Conservation (phyloP, 2,113 vertebrate genomes). For the Emydocephalus ijimae region DNA sequence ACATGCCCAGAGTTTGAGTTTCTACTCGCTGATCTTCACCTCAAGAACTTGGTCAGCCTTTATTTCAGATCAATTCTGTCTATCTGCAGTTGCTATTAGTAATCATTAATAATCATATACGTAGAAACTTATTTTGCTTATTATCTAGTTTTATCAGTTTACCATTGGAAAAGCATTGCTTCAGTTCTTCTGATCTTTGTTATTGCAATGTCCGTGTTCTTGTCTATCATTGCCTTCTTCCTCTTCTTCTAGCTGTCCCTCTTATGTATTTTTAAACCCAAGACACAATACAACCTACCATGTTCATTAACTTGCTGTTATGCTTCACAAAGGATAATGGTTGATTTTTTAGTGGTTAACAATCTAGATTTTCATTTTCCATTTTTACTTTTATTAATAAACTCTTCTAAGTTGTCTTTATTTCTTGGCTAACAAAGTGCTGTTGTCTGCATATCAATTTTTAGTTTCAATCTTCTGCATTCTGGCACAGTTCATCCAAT, state of each 20-base stretch:
- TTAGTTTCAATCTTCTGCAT: not conserved
- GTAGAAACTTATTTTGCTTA: not conserved
- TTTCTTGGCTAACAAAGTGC: not conserved
- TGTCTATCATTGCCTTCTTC: not conserved
- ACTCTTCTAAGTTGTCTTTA: not conserved
- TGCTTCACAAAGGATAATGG: not conserved
- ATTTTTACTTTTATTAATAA: not conserved
- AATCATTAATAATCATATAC: not conserved
- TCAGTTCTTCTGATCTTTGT: not conserved
- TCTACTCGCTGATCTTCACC: not conserved
- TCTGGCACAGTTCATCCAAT: not conserved
- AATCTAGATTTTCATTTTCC: not conserved
- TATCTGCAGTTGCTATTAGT: not conserved
- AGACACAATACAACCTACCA: not conserved
- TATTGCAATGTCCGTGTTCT: not conserved
- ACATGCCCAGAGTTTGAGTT: not conserved
- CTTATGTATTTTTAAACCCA: not conserved
- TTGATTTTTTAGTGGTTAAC: not conserved
- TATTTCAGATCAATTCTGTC: not conserved
- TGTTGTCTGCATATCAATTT: not conserved
- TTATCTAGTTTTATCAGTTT: not conserved
- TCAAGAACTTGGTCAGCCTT: not conserved
- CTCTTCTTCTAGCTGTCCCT: not conserved
- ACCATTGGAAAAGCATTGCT: not conserved
- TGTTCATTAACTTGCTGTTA: not conserved